These are phyloP conservation scores for Oncorhynchus masou DNA, from an alignment of 2,113 vertebrate species.

Conservation along the genomic window DNA sequence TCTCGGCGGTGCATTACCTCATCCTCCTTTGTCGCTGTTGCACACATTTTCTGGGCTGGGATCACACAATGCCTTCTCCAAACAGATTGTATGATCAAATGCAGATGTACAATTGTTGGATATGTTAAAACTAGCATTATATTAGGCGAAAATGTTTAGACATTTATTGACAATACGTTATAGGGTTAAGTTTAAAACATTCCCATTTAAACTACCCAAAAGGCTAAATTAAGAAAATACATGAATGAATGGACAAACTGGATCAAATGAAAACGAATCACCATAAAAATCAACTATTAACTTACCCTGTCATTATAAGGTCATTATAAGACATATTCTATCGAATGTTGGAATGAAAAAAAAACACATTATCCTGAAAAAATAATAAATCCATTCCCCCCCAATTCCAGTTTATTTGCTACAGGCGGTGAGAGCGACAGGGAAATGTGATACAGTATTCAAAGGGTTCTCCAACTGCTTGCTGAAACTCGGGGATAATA, in stretches of 20 bases:
- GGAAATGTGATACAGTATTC: conserved; percentile 93
- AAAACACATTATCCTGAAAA: no score
- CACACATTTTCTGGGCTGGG: background rate
- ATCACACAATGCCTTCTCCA: background rate
- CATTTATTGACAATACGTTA: background rate
- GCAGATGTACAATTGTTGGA: background rate
- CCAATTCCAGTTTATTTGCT: conserved; percentile 79
- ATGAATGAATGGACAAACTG: no score
- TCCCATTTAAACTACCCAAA: no score
- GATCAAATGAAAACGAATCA: no score
- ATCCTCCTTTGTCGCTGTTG: conserved; percentile 18
- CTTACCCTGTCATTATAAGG: no score
- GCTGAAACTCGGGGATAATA: conserved; percentile 89
- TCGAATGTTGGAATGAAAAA: no score
- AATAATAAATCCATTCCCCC: background rate
- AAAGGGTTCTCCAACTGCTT: conserved; percentile 95
- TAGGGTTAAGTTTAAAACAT: no score
- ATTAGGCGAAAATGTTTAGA: background rate
- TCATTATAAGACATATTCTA: no score
- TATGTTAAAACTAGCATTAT: background rate
- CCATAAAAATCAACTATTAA: no score
- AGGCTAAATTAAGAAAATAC: no score
- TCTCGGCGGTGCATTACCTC: conserved; percentile 27
- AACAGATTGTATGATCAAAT: background rate
- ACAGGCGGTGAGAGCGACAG: conserved; percentile 85